These are phyloP conservation scores for Styela clava DNA, from an alignment of 23 tunicate species.

Conservation along the genomic window DNA sequence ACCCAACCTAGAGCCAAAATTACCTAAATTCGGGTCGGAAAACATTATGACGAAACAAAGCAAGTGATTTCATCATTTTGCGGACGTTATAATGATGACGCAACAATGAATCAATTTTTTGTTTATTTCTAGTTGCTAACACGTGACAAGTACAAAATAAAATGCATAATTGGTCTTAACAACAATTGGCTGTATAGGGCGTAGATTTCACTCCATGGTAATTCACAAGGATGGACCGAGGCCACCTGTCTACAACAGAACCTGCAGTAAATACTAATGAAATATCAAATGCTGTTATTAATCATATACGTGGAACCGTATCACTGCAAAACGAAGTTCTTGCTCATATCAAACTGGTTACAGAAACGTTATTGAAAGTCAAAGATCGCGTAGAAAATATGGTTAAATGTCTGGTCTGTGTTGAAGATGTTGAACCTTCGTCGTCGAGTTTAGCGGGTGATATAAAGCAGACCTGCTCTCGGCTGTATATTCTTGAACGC, in stretches of 20 bases:
- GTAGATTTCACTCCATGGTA: no score
- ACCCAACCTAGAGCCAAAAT: no score
- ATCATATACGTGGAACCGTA: background rate
- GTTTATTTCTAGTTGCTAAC: no score
- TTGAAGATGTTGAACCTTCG: background rate
- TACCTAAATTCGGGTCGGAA: no score
- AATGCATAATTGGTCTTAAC: no score
- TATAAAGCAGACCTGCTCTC: background rate
- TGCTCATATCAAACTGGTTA: background rate
- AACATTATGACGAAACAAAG: no score
- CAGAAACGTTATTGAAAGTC: background rate
- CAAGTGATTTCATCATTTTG: no score
- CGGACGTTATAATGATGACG: no score
- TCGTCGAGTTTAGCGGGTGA: background rate
- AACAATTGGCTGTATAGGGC: no score
- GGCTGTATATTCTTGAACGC: background rate
- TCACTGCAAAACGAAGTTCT: background rate
- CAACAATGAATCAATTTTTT: no score
- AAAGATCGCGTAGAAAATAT: background rate
- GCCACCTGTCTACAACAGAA: background rate
- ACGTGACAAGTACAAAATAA: no score
- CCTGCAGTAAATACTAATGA: background rate
- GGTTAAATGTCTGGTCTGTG: background rate
- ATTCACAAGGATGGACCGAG: background rate
- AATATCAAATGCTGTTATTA: background rate